Conservation (phyloP, 2,113 vertebrate genomes). For the Tachycineta bicolor region DNA sequence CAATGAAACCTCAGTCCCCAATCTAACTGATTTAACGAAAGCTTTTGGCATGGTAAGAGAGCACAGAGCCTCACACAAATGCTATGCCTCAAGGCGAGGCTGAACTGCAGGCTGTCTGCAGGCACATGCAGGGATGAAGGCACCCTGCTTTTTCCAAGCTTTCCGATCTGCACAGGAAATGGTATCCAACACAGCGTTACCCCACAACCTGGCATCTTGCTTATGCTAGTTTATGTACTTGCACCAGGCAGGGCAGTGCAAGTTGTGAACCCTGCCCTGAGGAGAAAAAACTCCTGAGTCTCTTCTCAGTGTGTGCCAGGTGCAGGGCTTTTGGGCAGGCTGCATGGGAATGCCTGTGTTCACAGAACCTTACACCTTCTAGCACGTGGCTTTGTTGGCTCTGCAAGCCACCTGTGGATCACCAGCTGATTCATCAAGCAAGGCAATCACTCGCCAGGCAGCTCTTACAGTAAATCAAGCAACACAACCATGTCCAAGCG, state of each 20-base stretch:
- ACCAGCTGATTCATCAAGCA: background rate
- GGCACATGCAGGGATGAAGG: accelerated
- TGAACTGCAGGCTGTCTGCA: background rate
- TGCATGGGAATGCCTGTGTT: background rate
- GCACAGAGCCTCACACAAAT: accelerated
- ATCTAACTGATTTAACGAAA: background rate
- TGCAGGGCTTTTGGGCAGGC: background rate
- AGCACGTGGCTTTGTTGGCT: background rate
- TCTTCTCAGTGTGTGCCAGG: background rate
- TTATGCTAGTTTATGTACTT: background rate
- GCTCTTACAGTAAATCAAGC: background rate
- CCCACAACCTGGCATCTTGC: background rate
- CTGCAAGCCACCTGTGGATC: background rate
- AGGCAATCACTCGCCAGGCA: background rate
- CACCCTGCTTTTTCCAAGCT: no score
- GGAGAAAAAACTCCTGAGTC: background rate
- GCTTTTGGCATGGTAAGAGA: background rate
- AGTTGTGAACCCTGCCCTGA: background rate
- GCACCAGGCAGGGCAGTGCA: background rate
- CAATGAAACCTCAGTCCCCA: background rate
- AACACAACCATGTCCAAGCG: background rate
- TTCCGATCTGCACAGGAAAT: background rate
- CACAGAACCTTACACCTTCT: background rate
- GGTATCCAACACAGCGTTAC: background rate
- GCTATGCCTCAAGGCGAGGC: background rate